Base-by-base conservation (phyloP, 2,797 vertebrate genomes). In the Pangasius krempfi region DNA sequence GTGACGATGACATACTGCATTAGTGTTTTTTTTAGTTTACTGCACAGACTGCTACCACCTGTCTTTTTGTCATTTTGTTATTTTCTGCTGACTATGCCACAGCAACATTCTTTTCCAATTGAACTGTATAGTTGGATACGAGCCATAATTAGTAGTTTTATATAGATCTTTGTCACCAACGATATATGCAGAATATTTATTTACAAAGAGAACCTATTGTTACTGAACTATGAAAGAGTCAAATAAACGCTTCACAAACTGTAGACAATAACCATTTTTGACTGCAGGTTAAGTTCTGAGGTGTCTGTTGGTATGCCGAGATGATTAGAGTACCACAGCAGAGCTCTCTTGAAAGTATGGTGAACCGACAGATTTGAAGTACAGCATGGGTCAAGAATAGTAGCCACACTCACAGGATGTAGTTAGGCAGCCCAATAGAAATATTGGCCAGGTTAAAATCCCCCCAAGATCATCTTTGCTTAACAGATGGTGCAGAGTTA, bases 251-350 rank as follows among this genome's bases (percentile, higher is more conserved):
- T 18, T 79, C 30, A 80, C 27, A 56, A 58, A 79, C 50, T 54
- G 14, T 60, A 5, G 18, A 58, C 79, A 58, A 40, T 25, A 60
- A 60, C 8, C n/a, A 81, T 30, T 81, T 79, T 40, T 81, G 56
- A 81, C 78, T 80, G 78, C 52, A 25, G 30, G 54, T 54, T 80
- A 80, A 54, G 18, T 25, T 81, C 33, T 40, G 20, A 81, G 54
- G 54, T 60, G 30, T 40, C 18, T 58, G 79, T 40, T 6, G 30
- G 18, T 22, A 58, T 81, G 33, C 14, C 20, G 3, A 60, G 79
- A 60, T 10, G 54, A 54, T 79, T 54, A 50, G 25, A 50, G 75
- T 6, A 54, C 47, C 76, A 80, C n/a, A 80, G 78, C n/a, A 30
- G 52, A 33, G 78, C 52, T 80, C 30, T 30, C 52, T 58, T 80